Conservation (phyloP, 2,797 vertebrate species). For the Poliocrania exsul region DNA sequence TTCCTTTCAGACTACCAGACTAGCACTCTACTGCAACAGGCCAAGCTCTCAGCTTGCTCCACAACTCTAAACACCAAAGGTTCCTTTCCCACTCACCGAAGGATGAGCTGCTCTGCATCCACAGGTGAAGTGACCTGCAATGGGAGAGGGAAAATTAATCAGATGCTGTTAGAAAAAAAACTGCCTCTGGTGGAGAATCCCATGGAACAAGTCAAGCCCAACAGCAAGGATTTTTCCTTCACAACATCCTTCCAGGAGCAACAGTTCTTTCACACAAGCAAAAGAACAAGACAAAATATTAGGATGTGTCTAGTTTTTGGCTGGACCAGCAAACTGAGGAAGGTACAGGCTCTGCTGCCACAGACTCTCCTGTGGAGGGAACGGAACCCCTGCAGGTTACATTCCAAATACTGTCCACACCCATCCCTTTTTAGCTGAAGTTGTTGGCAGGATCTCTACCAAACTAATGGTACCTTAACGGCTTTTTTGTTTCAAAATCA, state of each 20-base stretch:
- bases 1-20: not conserved
- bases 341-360: too few species aligned
- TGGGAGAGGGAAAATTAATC: conserved; percentile 1
- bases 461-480: not conserved
- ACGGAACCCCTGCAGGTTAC: not conserved
- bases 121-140: conserved; percentile 22
- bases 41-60: not conserved
- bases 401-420: not conserved
- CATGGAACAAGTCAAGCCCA: not conserved
- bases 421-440: not conserved
- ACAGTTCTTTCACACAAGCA: not conserved
- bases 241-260: not conserved
- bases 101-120: conserved; percentile 76
- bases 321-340: too few species aligned
- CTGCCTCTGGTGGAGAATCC: not conserved
- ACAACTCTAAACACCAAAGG: not conserved
- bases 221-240: not conserved
- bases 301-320: not conserved
- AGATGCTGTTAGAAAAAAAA: not conserved
- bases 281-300: not conserved
- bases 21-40: not conserved
- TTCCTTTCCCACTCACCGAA: conserved; percentile 84
- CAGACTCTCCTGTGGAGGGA: not conserved
- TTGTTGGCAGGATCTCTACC: not conserved
- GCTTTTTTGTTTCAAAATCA: not conserved